These are phyloP conservation scores for Lochmaea capreae DNA, from an alignment of 2,888 invertebrate species.

Conservation along the genomic window DNA sequence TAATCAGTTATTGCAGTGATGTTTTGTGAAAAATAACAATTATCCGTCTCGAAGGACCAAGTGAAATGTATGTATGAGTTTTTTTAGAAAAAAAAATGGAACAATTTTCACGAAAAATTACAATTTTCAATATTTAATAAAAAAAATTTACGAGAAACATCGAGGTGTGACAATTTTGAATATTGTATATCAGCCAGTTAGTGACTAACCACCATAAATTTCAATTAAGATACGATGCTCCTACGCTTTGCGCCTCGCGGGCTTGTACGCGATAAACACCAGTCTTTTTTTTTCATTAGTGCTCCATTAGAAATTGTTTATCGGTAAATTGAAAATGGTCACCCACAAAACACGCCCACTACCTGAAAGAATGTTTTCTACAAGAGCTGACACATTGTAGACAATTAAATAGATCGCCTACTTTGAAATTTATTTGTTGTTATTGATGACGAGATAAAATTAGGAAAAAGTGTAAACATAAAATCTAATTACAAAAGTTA, in stretches of 20 bases:
- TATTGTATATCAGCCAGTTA: not conserved
- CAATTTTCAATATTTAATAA: too few relatives aligned
- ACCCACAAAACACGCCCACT: conserved; percentile 8
- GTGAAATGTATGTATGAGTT: too few relatives aligned
- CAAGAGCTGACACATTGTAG: not conserved
- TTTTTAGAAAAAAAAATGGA: too few relatives aligned
- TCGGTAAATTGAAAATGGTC: conserved; percentile 12
- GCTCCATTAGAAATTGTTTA: conserved; percentile 11
- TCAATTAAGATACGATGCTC: conserved; percentile 6
- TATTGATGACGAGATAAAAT: too few relatives aligned
- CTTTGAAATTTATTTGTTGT: not conserved
- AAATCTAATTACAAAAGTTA: too few relatives aligned
- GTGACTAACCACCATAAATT: conserved; percentile 3
- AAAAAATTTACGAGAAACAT: not conserved
- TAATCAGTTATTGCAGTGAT: not conserved
- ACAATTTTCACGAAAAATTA: too few relatives aligned
- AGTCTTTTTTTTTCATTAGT: not conserved
- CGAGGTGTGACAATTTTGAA: not conserved
- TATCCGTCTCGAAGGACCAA: too few relatives aligned
- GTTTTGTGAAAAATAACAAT: not conserved
- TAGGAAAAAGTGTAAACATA: too few relatives aligned
- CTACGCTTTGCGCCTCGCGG: not conserved
- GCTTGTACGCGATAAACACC: not conserved
- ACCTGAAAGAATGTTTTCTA: not conserved
- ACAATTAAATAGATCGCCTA: not conserved